Evolutionary conservation across 2,888 invertebrate species (phyloP).

Genomic region (Merodon equestris): DNA sequence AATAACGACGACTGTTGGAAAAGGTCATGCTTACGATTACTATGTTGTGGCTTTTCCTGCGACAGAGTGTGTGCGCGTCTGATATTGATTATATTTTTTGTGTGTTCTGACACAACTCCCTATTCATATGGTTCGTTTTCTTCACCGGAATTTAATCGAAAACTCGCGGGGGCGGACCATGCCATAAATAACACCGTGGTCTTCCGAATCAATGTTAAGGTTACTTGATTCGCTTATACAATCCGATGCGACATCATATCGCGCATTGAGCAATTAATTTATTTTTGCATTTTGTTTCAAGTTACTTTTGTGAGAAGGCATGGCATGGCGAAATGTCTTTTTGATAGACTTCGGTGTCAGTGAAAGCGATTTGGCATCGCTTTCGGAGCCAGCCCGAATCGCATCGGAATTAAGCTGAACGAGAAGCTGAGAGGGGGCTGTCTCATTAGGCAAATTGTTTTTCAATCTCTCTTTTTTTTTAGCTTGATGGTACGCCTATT

Average conservation of each 20-base stretch:
- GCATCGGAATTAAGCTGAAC: neutral
- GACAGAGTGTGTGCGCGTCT: no score
- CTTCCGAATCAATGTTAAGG: conserved; percentile 62
- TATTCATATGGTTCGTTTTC: conserved; percentile 23
- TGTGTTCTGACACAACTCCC: neutral
- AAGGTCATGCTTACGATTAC: conserved; percentile 56
- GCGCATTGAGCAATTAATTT: no score
- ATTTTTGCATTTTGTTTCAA: no score
- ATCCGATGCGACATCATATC: no score
- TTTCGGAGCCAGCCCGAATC: neutral
- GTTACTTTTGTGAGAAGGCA: no score
- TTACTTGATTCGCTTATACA: conserved; percentile 41
- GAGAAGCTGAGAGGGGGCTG: conserved; percentile 28
- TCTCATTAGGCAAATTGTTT: conserved; percentile 23
- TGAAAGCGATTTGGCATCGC: conserved; percentile 48
- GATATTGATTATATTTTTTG: conserved; percentile 54
- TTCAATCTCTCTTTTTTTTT: conserved; percentile 12
- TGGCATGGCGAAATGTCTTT: no score
- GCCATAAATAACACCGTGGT: conserved; percentile 1
- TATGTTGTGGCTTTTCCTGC: conserved; percentile 31
- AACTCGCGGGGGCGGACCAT: conserved; percentile 34
- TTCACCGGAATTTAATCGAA: conserved; percentile 48
- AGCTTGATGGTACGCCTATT: conserved; percentile 24
- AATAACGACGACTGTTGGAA: conserved; percentile 48
- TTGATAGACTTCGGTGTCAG: conserved; percentile 33